Percentiles rank a stretch among this genome's conserved stretches.
These are phyloP conservation scores for Aspiorhynchus laticeps DNA, from an alignment of 2,113 vertebrate genomes.

Conservation along the genomic window DNA sequence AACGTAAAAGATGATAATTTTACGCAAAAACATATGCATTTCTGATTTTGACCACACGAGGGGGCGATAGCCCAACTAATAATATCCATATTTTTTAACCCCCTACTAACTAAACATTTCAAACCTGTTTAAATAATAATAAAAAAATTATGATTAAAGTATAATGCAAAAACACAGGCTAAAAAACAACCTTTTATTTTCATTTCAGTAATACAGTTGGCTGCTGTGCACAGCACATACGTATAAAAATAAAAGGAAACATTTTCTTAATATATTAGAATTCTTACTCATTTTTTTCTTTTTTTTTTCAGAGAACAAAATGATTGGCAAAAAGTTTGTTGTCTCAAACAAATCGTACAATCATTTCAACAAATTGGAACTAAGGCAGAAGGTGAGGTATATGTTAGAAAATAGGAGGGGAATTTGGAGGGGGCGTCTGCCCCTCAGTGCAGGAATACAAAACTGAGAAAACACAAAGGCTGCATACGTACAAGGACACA, in stretches of 20 bases:
- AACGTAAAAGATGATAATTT: background rate
- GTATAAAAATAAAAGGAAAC: conserved; percentile 93
- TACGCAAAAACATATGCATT: background rate
- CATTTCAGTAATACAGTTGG: conserved; percentile 85
- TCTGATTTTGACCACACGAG: conserved; percentile 38
- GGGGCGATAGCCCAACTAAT: conserved; percentile 17
- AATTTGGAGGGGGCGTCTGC: conserved; percentile 73
- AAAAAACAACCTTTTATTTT: conserved; percentile 84
- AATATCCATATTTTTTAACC: background rate
- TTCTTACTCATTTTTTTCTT: conserved; percentile 68
- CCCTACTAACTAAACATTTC: background rate
- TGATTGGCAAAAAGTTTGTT: conserved; percentile 80
- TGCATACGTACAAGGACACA: conserved; percentile 52
- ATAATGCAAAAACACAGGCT: conserved; percentile 67
- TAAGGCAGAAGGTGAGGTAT: conserved; percentile 88
- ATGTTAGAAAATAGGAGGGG: conserved; percentile 76
- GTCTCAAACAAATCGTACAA: conserved; percentile 84
- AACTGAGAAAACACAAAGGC: conserved; percentile 71
- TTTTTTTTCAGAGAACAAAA: conserved; percentile 80
- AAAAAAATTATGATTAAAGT: background rate
- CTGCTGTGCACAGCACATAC: conserved; percentile 96
- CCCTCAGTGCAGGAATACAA: conserved; percentile 81
- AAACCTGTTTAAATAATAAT: background rate
- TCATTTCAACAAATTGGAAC: conserved; percentile 81
- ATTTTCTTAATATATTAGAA: conserved; percentile 81